Percentiles rank a stretch among this genome's conserved stretches.
phyloP scores from a whole-genome alignment of 2,888 invertebrate species.

The Drosophila falleni region DNA sequence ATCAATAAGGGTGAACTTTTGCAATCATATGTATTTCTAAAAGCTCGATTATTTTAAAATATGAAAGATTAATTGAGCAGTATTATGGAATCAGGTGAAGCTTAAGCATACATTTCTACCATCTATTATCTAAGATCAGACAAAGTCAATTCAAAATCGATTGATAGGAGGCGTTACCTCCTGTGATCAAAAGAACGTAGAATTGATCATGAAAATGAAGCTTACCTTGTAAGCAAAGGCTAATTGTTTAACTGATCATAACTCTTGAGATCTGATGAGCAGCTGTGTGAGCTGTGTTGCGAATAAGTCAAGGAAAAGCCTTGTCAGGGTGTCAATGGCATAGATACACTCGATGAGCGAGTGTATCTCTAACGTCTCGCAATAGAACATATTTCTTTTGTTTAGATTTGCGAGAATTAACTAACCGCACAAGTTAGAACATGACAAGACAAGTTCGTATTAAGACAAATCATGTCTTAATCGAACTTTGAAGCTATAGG shows the following conservation, averaged over 20 bases:
- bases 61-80: neutral
- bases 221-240: slow-evolving; percentile 13
- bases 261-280: slow-evolving; percentile 15
- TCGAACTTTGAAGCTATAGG: slow-evolving; percentile 17
- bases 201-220: slow-evolving; percentile 3
- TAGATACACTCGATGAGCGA: slow-evolving; percentile 17
- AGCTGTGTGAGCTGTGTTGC: slow-evolving; percentile 6
- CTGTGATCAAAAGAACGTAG: neutral
- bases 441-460: slow-evolving; percentile 11
- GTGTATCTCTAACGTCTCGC: neutral
- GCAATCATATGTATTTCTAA: no score
- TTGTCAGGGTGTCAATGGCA: slow-evolving; percentile 41
- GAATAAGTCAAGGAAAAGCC: slow-evolving; percentile 27
- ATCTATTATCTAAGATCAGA: neutral
- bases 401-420: neutral
- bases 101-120: neutral
- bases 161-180: neutral
- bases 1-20: neutral
- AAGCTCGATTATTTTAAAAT: neutral
- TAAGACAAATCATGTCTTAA: slow-evolving; percentile 13
- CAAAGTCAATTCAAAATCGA: neutral
- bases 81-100: neutral
- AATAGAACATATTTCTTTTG: slow-evolving; percentile 18
- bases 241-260: slow-evolving; percentile 18
- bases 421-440: slow-evolving; percentile 6